phyloP scores from a whole-genome alignment of 2,113 vertebrate genomes.

The Circaetus cinerascens region DNA sequence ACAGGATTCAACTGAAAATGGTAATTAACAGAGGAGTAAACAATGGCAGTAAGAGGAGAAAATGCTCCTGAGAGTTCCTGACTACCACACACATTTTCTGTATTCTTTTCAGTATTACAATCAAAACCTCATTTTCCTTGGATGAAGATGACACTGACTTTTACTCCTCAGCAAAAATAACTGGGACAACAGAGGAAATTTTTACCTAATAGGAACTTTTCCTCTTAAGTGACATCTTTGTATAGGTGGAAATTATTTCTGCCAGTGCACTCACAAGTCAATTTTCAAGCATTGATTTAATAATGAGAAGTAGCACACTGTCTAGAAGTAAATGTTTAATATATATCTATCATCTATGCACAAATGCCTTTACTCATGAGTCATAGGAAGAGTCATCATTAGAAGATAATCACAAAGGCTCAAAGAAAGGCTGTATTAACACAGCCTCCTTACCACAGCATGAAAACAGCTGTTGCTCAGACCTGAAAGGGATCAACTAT shows the following conservation, averaged over 20 bases:
- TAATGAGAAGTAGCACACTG: conserved; percentile 35
- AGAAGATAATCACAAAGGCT: neutral
- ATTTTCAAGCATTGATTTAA: conserved; percentile 12
- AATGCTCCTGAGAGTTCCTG: neutral
- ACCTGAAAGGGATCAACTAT: neutral
- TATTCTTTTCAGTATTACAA: neutral
- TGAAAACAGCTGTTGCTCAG: neutral
- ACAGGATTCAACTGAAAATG: neutral
- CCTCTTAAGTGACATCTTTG: conserved; percentile 23
- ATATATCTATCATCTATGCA: neutral
- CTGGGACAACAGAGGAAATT: neutral
- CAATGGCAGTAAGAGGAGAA: neutral
- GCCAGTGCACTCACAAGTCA: neutral
- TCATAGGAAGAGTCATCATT: neutral
- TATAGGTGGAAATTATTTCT: conserved; percentile 58
- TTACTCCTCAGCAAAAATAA: conserved; percentile 3
- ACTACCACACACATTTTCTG: neutral
- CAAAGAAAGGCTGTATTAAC: neutral
- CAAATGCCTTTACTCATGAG: conserved; percentile 6
- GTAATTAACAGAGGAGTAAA: neutral
- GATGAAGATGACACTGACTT: neutral
- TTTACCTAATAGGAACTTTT: conserved; percentile 43
- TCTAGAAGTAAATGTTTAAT: conserved; percentile 51
- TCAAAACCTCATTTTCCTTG: neutral
- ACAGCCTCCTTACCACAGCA: neutral